Percentiles rank a stretch among this genome's conserved stretches.
phyloP scores from a whole-genome alignment of 2,888 invertebrate genomes.

The Eumerus sabulonum region DNA sequence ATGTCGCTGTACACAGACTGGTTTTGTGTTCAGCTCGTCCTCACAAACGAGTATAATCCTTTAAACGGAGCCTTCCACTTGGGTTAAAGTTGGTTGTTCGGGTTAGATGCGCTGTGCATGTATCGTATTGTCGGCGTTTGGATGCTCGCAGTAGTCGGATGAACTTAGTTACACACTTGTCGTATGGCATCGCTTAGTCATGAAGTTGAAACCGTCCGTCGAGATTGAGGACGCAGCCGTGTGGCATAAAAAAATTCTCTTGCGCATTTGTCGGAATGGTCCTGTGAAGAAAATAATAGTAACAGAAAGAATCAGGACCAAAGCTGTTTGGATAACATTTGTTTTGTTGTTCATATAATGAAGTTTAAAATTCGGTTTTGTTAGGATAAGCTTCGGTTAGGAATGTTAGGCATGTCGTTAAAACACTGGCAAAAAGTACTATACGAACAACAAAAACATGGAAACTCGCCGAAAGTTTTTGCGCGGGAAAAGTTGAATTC shows the following conservation, averaged over 20 bases:
- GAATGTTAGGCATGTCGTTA: no score
- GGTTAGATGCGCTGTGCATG: background rate
- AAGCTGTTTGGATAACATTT: background rate
- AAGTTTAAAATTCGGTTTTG: background rate
- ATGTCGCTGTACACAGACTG: slow-evolving; percentile 58
- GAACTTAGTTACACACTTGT: slow-evolving; percentile 8
- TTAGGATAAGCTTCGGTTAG: background rate
- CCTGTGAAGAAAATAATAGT: slow-evolving; percentile 61
- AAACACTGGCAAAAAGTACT: no score
- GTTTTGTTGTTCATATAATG: background rate
- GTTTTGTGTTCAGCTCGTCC: slow-evolving; percentile 57
- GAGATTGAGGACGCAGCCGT: slow-evolving; percentile 28
- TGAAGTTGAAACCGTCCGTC: slow-evolving; percentile 28
- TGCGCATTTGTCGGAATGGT: slow-evolving; percentile 54
- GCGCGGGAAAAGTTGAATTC: no score
- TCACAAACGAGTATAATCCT: slow-evolving; percentile 61
- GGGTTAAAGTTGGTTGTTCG: slow-evolving; percentile 31
- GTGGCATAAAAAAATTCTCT: slow-evolving; percentile 21
- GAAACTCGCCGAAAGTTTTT: no score
- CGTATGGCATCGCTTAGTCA: slow-evolving; percentile 41
- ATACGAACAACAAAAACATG: no score
- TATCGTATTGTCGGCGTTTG: slow-evolving; percentile 42
- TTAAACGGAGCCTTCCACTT: slow-evolving; percentile 44
- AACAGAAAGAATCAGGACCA: slow-evolving; percentile 37
- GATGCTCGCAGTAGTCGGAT: slow-evolving; percentile 6